Evolutionary conservation across 2,888 invertebrate genomes (phyloP), one percentile per base, ranked within the genome.

Genomic region (Acrobasis suavella): DNA sequence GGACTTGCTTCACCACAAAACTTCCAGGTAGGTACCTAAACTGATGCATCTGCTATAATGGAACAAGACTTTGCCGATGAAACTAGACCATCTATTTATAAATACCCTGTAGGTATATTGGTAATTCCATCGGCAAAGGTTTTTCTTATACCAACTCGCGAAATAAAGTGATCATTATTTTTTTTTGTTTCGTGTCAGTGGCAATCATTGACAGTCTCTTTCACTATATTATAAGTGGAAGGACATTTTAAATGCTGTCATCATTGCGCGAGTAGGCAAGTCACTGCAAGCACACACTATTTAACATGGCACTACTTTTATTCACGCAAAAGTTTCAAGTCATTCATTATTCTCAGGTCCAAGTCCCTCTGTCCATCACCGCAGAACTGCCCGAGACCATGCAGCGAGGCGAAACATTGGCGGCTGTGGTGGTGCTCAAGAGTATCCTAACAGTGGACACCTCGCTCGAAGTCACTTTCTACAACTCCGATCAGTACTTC

Each of bases 381-480:
- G 93, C 98, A 9, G 97, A 98, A 79, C 87, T 99, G 58, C 99
- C 99, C 0, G 96, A 97, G 73, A 95, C 96, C 0, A 95, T 99
- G 14, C 96, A 97, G 73, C 94, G 96, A 67, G 98, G 98, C 32
- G 99, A 99, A 92, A 95, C 96, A 9, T 94, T 99, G 62, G 96
- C 97, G 0, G 94, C 98, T 61, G 96, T 98, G 56, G 95, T 97
- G 12, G 95, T 97, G 2, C 94, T 99, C 9, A 97, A 96, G 85
- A 99, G 98, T 85, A 97, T 98, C 75, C 93, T 97, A 87, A 94
- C 95, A 14, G 95, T 95, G 65, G 95, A 97, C 68, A 92, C 96
- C 0, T 93, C 93, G 14, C 96, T 96, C 0, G 96, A 97, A 74
- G 95, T 99, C 0, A 96, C 96, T 0, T 92, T 99, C 81, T 96